Evolutionary conservation across 2,113 vertebrate genomes (phyloP).

Genomic region (Tragelaphus scriptus): DNA sequence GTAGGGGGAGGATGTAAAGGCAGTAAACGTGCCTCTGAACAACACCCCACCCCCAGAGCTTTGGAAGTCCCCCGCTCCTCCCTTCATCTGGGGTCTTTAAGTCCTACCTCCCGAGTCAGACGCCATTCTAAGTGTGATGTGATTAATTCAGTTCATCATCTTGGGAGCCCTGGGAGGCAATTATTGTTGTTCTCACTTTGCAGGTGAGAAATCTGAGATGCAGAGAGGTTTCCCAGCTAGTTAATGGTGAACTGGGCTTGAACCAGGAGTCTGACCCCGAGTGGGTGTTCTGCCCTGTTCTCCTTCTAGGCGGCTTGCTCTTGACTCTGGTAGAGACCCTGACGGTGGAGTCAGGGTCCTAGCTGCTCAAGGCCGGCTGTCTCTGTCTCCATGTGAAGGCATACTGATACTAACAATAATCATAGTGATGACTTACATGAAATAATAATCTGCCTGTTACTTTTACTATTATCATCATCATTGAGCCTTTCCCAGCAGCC

Average conservation of each 20-base stretch:
- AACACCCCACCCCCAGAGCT: not conserved
- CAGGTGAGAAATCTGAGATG: not conserved
- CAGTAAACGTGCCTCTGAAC: not conserved
- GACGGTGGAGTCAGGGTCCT: rapidly evolving
- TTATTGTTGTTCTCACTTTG: not conserved
- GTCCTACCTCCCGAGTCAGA: not conserved
- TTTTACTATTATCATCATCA: not conserved
- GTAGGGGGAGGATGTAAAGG: not conserved
- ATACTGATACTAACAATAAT: rapidly evolving
- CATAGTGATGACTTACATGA: not conserved
- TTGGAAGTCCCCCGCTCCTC: not conserved
- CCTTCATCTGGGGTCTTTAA: rapidly evolving
- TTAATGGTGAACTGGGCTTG: not conserved
- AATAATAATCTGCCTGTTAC: rapidly evolving
- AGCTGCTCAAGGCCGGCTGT: not conserved
- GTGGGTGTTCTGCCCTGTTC: rapidly evolving
- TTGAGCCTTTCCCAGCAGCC: not conserved
- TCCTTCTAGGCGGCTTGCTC: rapidly evolving
- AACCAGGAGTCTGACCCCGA: not conserved
- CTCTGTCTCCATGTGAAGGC: not conserved
- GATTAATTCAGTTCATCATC: not conserved
- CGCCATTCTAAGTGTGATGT: rapidly evolving
- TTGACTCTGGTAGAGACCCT: not conserved
- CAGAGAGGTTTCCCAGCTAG: not conserved
- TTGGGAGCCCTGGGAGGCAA: not conserved